Conservation (phyloP, 2,888 invertebrate genomes). For the Psylliodes chrysocephalus region DNA sequence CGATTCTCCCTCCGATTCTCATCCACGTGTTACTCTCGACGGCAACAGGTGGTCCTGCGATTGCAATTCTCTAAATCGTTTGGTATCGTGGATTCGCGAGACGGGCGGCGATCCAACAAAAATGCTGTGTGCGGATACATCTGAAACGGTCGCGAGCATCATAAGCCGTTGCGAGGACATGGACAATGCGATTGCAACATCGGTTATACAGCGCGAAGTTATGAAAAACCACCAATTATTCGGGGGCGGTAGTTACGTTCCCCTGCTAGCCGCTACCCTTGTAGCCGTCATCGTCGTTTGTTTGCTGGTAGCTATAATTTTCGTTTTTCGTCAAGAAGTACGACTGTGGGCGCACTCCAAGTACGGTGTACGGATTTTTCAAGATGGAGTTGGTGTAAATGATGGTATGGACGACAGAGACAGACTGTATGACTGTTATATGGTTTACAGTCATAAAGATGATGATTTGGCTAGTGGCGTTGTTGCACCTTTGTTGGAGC, state of each 20-base stretch:
- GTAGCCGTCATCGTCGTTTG: slow-evolving; percentile 77
- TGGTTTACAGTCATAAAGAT: slow-evolving; percentile 86
- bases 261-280: slow-evolving; percentile 77
- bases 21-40: slow-evolving; percentile 76
- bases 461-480: slow-evolving; percentile 76
- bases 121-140: slow-evolving; percentile 72
- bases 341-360: slow-evolving; percentile 82
- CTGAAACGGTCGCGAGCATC: slow-evolving; percentile 67
- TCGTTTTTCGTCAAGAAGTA: slow-evolving; percentile 81
- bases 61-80: slow-evolving; percentile 75
- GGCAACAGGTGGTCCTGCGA: slow-evolving; percentile 88
- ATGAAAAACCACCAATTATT: slow-evolving; percentile 72
- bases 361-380: slow-evolving; percentile 81
- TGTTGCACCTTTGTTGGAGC: slow-evolving; percentile 80
- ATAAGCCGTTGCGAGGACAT: slow-evolving; percentile 72
- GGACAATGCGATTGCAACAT: slow-evolving; percentile 74
- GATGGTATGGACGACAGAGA: slow-evolving; percentile 64
- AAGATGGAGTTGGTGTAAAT: slow-evolving; percentile 69
- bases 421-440: slow-evolving; percentile 82
- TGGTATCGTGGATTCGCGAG: slow-evolving; percentile 77
- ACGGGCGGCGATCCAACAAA: slow-evolving; percentile 75
- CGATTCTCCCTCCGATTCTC: slow-evolving; percentile 66
- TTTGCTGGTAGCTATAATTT: slow-evolving; percentile 74
- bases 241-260: slow-evolving; percentile 78
- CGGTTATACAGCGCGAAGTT: slow-evolving; percentile 64